phyloP scores from a whole-genome alignment of 1,140 invertebrate genomes.

The Atopsyche davidsoni region DNA sequence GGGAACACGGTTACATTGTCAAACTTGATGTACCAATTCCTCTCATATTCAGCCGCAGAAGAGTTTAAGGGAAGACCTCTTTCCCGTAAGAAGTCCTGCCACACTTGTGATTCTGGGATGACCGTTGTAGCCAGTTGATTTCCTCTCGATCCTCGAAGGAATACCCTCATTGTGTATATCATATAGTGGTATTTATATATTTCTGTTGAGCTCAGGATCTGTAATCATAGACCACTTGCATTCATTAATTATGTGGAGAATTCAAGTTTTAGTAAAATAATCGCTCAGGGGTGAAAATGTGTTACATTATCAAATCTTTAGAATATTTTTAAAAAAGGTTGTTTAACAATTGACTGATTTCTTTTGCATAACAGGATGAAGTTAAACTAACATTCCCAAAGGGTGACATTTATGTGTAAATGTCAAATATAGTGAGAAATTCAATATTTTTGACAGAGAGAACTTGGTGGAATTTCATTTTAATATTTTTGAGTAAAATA shows the following conservation, averaged over 20 bases:
- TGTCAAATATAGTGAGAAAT: no score
- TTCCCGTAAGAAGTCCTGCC: slow-evolving; percentile 24
- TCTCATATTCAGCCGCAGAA: slow-evolving; percentile 29
- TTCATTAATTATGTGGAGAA: no score
- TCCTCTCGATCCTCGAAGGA: slow-evolving; percentile 35
- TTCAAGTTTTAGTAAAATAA: no score
- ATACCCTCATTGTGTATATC: slow-evolving; percentile 42
- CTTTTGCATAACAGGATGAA: no score
- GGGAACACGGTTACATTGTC: slow-evolving; percentile 22
- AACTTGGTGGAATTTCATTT: no score
- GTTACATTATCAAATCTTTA: no score
- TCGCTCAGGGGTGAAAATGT: no score
- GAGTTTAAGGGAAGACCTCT: slow-evolving; percentile 20
- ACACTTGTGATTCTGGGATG: slow-evolving; percentile 18
- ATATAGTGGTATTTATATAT: slow-evolving; percentile 46
- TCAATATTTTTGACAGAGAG: no score
- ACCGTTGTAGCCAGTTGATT: slow-evolving; percentile 35
- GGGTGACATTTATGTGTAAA: no score
- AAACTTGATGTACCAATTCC: slow-evolving; percentile 21
- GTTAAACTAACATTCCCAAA: no score
- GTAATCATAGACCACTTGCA: slow-evolving; percentile 23
- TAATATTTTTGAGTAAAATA: no score
- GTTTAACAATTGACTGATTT: neutral
- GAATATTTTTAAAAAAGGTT: neutral
- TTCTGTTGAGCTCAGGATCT: slow-evolving; percentile 42